These are phyloP conservation scores for Notodonta ziczac DNA, from an alignment of 2,888 invertebrate genomes.

Conservation along the genomic window DNA sequence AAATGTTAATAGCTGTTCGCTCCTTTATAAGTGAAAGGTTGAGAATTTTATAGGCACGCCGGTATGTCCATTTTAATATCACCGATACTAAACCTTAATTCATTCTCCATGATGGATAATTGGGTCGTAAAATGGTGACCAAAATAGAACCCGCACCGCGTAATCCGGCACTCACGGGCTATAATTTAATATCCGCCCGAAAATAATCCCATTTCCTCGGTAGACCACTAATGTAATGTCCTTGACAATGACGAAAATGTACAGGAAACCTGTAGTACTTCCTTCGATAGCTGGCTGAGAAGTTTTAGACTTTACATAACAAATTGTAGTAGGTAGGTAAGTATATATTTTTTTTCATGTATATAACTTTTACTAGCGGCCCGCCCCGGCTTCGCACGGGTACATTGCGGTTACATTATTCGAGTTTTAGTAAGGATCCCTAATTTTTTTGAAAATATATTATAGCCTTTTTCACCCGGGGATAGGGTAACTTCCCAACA, in stretches of 20 bases:
- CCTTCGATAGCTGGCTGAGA: constrained; percentile 14
- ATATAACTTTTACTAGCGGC: no score
- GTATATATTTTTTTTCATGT: no score
- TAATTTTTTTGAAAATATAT: no score
- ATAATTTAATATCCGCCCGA: constrained; percentile 83
- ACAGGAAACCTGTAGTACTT: constrained; percentile 33
- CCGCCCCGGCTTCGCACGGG: no score
- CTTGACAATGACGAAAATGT: constrained; percentile 50
- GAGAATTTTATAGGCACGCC: constrained; percentile 26
- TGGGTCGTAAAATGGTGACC: constrained; percentile 50
- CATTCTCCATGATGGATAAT: constrained; percentile 40
- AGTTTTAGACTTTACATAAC: background rate
- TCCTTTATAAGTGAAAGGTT: constrained; percentile 20
- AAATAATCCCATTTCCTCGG: constrained; percentile 77
- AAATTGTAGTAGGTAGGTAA: no score
- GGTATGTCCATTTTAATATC: constrained; percentile 27
- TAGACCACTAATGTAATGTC: constrained; percentile 45
- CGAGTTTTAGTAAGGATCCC: no score
- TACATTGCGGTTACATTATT: no score
- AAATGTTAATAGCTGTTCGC: constrained; percentile 49
- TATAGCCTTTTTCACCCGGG: no score
- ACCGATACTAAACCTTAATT: constrained; percentile 16
- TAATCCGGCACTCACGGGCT: constrained; percentile 65
- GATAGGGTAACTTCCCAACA: no score
- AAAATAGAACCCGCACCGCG: constrained; percentile 74